Conservation (phyloP, 2,888 invertebrate genomes). For the Synanthedon myopaeformis region DNA sequence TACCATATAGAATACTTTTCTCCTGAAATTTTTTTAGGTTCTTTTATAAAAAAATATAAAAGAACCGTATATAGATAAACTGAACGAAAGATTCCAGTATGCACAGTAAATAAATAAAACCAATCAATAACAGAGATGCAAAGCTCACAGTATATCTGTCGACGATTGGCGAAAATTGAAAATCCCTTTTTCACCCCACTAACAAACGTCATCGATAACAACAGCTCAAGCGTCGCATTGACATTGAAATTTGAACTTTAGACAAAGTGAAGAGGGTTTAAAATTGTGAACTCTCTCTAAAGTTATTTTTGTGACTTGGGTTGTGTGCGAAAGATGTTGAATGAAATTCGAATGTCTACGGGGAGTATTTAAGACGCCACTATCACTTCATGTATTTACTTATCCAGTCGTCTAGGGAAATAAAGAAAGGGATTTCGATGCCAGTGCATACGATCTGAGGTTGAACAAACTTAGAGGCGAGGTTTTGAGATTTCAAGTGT, state of each 20-base stretch:
- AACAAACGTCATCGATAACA: background rate
- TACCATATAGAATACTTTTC: too few relatives aligned
- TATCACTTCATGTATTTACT: constrained; percentile 11
- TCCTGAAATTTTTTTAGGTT: too few relatives aligned
- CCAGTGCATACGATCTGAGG: background rate
- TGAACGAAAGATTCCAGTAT: too few relatives aligned
- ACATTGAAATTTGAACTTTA: background rate
- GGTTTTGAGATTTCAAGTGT: background rate
- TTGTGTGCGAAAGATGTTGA: background rate
- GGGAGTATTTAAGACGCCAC: constrained; percentile 6
- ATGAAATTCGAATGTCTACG: background rate
- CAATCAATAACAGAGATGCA: too few relatives aligned
- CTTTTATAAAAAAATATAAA: too few relatives aligned
- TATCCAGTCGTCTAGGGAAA: constrained; percentile 11
- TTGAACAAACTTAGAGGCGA: background rate
- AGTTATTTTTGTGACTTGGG: background rate
- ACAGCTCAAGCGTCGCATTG: background rate
- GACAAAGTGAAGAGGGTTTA: background rate
- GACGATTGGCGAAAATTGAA: too few relatives aligned
- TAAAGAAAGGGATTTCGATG: constrained; percentile 4
- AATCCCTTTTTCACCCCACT: background rate
- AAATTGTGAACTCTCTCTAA: background rate
- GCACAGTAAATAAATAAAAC: too few relatives aligned
- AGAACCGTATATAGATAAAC: too few relatives aligned
- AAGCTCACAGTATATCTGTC: too few relatives aligned